These are phyloP conservation scores for Mechanitis mazaeus DNA, from an alignment of 2,888 invertebrate genomes.

Conservation along the genomic window DNA sequence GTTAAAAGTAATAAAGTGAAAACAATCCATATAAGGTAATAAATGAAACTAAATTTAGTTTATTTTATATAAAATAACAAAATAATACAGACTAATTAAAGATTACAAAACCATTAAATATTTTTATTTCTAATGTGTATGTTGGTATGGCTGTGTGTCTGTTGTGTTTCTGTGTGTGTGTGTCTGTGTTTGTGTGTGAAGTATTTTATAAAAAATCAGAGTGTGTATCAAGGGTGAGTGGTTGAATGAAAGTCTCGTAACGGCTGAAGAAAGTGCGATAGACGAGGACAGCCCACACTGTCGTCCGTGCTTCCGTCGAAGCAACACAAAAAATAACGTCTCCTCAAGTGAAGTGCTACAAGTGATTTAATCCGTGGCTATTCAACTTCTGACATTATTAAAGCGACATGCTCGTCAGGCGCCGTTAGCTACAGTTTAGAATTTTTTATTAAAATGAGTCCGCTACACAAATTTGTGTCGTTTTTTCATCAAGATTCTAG, in stretches of 20 bases:
- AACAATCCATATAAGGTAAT: no score
- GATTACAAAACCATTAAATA: no score
- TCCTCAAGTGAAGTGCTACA: constrained; percentile 23
- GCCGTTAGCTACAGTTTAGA: neutral
- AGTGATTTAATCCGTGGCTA: constrained; percentile 31
- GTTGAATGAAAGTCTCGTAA: constrained; percentile 47
- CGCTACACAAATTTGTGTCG: constrained; percentile 78
- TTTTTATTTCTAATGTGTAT: no score
- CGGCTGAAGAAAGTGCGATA: constrained; percentile 51
- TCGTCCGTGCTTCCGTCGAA: constrained; percentile 44
- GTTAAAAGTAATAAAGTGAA: no score
- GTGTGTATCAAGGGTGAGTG: constrained; percentile 34
- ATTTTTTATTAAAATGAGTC: constrained; percentile 65
- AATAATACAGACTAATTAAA: no score
- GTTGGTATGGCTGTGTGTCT: no score
- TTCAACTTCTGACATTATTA: constrained; percentile 19
- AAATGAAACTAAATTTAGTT: no score
- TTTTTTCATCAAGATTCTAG: constrained; percentile 77
- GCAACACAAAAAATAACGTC: constrained; percentile 43
- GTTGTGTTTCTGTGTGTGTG: no score
- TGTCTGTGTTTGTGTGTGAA: no score
- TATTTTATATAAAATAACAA: no score
- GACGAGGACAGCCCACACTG: constrained; percentile 41
- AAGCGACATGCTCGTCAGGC: constrained; percentile 21
- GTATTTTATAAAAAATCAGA: neutral